Percentiles rank a stretch among this genome's conserved stretches.
phyloP scores from a whole-genome alignment of 2,797 vertebrate species.

The Silurus aristotelis region DNA sequence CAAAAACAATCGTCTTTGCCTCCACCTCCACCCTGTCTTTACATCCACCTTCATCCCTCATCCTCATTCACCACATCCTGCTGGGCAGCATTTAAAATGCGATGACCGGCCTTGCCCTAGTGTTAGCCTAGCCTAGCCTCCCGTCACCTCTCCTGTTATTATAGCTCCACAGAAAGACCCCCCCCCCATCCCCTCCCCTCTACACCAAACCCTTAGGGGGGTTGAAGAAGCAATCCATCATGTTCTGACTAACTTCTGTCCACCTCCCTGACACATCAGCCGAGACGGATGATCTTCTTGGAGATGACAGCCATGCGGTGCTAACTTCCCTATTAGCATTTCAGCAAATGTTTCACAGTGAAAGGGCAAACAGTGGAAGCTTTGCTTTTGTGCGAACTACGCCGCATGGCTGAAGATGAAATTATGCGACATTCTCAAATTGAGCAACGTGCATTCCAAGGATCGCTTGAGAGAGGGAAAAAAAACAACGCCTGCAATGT shows the following conservation, averaged over 20 bases:
- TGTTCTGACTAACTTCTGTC: slow-evolving; percentile 76
- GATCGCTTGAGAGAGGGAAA: slow-evolving; percentile 56
- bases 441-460: slow-evolving; percentile 71
- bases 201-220: slow-evolving; percentile 21
- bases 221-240: slow-evolving; percentile 74
- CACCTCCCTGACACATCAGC: slow-evolving; percentile 66
- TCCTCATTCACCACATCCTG: slow-evolving; percentile 16
- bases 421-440: slow-evolving; percentile 69
- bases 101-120: slow-evolving; percentile 59
- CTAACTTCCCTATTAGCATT: slow-evolving; percentile 68
- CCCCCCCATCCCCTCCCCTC: fast-evolving
- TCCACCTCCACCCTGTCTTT: slow-evolving; percentile 54
- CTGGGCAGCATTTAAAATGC: slow-evolving; percentile 73
- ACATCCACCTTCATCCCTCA: slow-evolving; percentile 33
- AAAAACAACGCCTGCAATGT: slow-evolving; percentile 68
- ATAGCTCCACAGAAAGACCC: slow-evolving; percentile 51
- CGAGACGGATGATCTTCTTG: slow-evolving; percentile 70
- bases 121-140: slow-evolving; percentile 44
- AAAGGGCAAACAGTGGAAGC: slow-evolving; percentile 38
- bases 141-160: slow-evolving; percentile 46
- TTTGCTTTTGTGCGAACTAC: slow-evolving; percentile 45
- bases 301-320: slow-evolving; percentile 64
- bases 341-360: slow-evolving; percentile 35
- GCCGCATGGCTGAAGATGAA: slow-evolving; percentile 57
- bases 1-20: slow-evolving; percentile 55